phyloP scores from a whole-genome alignment of 2,888 invertebrate genomes.

The Drosophila anomelani region DNA sequence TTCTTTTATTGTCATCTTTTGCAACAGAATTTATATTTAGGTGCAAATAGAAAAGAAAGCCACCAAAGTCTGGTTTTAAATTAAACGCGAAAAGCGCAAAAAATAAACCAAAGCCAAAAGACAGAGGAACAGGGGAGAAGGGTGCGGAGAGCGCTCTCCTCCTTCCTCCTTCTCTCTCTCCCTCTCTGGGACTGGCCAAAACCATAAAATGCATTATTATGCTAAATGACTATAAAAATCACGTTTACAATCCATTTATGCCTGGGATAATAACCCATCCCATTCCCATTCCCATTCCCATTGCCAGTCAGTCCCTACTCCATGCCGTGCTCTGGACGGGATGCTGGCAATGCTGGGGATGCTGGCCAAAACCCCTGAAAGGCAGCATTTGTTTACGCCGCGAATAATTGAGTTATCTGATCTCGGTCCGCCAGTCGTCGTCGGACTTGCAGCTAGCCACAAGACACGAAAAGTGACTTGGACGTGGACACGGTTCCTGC shows the following conservation, averaged over 20 bases:
- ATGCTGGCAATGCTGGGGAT: not conserved
- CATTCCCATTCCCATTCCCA: constrained; percentile 59
- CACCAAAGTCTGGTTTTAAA: constrained; percentile 50
- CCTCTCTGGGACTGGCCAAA: constrained; percentile 44
- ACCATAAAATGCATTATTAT: constrained; percentile 84
- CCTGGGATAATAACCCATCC: constrained; percentile 82
- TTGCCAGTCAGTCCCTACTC: constrained; percentile 18
- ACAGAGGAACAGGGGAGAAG: constrained; percentile 7
- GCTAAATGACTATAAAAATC: constrained; percentile 84
- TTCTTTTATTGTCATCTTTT: not conserved
- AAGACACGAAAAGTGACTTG: constrained; percentile 42
- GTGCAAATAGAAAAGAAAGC: constrained; percentile 22
- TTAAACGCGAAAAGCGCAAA: constrained; percentile 48
- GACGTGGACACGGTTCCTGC: constrained; percentile 29
- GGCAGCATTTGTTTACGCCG: constrained; percentile 83
- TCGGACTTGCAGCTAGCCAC: constrained; percentile 33
- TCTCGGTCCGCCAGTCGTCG: constrained; percentile 51
- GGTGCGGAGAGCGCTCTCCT: not conserved
- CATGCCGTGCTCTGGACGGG: constrained; percentile 19
- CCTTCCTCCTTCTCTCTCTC: no score
- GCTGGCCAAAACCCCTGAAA: constrained; percentile 69
- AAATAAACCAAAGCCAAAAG: constrained; percentile 11
- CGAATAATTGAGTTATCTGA: constrained; percentile 84
- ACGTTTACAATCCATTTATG: constrained; percentile 84
- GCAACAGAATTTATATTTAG: not conserved